Base-by-base conservation (phyloP, 2,113 vertebrate species). In the Leptosomus discolor region DNA sequence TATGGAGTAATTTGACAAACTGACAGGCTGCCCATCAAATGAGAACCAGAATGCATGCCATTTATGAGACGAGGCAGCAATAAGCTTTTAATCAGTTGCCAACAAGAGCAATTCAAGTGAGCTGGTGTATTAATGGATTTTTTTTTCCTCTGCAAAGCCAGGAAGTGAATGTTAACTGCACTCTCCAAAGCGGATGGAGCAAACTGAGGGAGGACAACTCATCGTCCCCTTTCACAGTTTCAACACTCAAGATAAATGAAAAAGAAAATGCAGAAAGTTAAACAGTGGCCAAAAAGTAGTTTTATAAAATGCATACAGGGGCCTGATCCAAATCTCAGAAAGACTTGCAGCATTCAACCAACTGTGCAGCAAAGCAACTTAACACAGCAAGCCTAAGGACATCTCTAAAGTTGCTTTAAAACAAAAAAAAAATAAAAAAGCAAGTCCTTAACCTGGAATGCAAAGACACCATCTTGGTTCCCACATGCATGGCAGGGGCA, bases 61-160 rank as follows among this genome's bases (percentile, higher is more conserved):
- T 81, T 89, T 75, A 80, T 1, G 2, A 95, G 76, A 86, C 0
- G 0, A 90, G 64, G 93, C 73, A 84, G 86, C 36, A 77, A 51
- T 68, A 87, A 95, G 89, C 84, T 94, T 86, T 89, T 78, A 81
- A 97, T 94, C 91, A 85, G 91, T 82, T 94, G 86, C 77, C 76
- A 86, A 78, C 80, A 58, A 60, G 56, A 90, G 56, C 73, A 82
- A 89, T 56, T 90, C 54, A 87, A 89, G 43, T 39, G 69, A 87
- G 53, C 45, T 78, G 24, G 14, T 56, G 16, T 60, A 82, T 74
- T 70, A 94, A 92, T 36, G 69, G 36, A 37, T 81, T 87, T 94
- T 81, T 87, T 94, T 78, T 70, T 32, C n/a, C 69, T 67, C 81
- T 81, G 60, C 19, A 51, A 85, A 95, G 56, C 84, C 76, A 75